Evolutionary conservation across 2,888 invertebrate genomes (phyloP).

Genomic region (Aricia artaxerxes): DNA sequence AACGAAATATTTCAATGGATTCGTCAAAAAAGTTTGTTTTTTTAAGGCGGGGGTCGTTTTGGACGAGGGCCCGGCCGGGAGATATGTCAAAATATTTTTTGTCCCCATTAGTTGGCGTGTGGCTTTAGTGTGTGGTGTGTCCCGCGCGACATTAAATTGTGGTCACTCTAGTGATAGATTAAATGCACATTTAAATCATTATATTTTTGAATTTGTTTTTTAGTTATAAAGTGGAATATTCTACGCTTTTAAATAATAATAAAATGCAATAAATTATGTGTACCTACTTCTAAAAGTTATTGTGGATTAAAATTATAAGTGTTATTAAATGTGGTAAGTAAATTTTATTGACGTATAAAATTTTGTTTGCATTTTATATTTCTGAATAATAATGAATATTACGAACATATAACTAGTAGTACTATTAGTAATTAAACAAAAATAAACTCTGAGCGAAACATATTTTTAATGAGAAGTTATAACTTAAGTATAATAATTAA

Average conservation of each 20-base stretch:
- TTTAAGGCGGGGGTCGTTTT: slow-evolving; percentile 61
- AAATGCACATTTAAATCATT: neutral
- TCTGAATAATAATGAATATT: neutral
- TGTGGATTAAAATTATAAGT: slow-evolving; percentile 8
- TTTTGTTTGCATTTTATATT: neutral
- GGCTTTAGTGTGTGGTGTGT: slow-evolving; percentile 48
- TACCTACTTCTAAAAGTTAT: neutral
- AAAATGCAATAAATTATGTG: neutral
- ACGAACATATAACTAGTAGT: neutral
- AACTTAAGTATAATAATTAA: neutral
- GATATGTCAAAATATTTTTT: slow-evolving; percentile 71
- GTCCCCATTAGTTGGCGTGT: slow-evolving; percentile 64
- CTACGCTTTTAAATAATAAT: neutral
- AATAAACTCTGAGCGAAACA: neutral
- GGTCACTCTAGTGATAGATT: slow-evolving; percentile 42
- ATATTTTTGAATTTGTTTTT: neutral
- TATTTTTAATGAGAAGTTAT: neutral
- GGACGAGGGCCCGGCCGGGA: slow-evolving; percentile 60
- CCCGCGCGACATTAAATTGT: slow-evolving; percentile 51
- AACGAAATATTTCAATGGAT: slow-evolving; percentile 35
- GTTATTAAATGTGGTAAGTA: neutral
- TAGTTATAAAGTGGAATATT: neutral
- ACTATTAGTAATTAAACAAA: neutral
- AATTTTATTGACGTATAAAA: neutral
- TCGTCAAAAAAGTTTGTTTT: slow-evolving; percentile 24